These are phyloP conservation scores for Orussus abietinus DNA, from an alignment of 1,140 invertebrate species.

Conservation along the genomic window DNA sequence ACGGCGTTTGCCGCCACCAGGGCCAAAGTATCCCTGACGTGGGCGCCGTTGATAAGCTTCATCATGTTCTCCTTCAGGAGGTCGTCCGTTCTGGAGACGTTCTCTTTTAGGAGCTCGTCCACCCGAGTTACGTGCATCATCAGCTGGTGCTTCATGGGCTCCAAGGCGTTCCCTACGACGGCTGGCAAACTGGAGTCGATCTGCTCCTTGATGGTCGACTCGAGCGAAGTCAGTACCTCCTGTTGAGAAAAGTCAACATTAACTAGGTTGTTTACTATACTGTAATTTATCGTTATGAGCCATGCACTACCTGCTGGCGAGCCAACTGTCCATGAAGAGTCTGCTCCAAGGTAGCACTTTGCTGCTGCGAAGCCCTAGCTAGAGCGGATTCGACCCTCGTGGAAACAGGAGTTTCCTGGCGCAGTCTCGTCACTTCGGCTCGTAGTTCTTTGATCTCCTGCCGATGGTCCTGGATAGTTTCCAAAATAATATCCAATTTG, in stretches of 20 bases:
- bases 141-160: slow-evolving; percentile 70
- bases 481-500: slow-evolving; percentile 38
- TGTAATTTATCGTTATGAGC: slow-evolving; percentile 43
- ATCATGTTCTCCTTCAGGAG: slow-evolving; percentile 74
- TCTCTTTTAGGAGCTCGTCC: slow-evolving; percentile 67
- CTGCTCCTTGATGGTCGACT: slow-evolving; percentile 63
- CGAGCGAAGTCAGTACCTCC: slow-evolving; percentile 57
- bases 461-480: slow-evolving; percentile 37
- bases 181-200: slow-evolving; percentile 64
- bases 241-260: too few relatives aligned
- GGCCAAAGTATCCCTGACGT: slow-evolving; percentile 71
- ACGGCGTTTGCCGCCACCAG: slow-evolving; percentile 63
- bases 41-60: slow-evolving; percentile 71
- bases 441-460: slow-evolving; percentile 39
- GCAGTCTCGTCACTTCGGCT: slow-evolving; percentile 40
- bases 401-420: slow-evolving; percentile 41
- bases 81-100: slow-evolving; percentile 77
- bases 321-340: slow-evolving; percentile 51
- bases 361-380: slow-evolving; percentile 39
- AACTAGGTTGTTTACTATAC: slow-evolving; percentile 49
- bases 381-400: slow-evolving; percentile 39
- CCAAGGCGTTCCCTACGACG: slow-evolving; percentile 60
- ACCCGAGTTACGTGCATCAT: slow-evolving; percentile 69
- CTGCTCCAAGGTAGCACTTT: slow-evolving; percentile 46
- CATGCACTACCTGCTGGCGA: slow-evolving; percentile 47